A percentile compares a stretch with the other conserved stretches of the same genome.
Evolutionary conservation across 2,797 vertebrate species (phyloP).

Genomic region (Pangasius macronema): DNA sequence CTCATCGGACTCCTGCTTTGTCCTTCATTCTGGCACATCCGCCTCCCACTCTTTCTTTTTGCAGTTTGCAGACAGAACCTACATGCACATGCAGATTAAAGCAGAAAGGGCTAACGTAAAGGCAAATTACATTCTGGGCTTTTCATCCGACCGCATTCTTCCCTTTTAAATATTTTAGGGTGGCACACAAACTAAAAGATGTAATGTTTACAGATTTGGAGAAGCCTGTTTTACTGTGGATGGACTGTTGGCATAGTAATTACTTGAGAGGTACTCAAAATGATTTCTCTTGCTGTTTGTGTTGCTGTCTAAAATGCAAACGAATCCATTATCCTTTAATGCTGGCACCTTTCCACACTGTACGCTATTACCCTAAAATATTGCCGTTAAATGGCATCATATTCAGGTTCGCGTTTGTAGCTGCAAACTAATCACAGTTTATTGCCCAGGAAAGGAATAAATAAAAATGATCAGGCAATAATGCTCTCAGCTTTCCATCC

Average conservation of each 20-base stretch:
- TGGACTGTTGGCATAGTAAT: neutral
- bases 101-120: constrained; percentile 7
- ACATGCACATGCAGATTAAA: neutral
- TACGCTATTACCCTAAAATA: constrained; percentile 20
- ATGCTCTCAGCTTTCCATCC: neutral
- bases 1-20: constrained; percentile 28
- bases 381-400: constrained; percentile 45
- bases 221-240: neutral
- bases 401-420: neutral
- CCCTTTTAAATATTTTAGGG: neutral
- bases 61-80: neutral
- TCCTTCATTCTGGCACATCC: constrained; percentile 55
- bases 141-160: neutral
- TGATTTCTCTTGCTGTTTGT: constrained; percentile 28
- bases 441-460: constrained; percentile 12
- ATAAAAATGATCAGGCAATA: neutral
- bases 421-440: constrained; percentile 21
- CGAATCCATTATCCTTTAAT: constrained; percentile 59
- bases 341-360: constrained; percentile 30
- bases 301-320: constrained; percentile 9
- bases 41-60: neutral
- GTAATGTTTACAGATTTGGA: neutral
- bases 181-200: neutral
- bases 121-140: no score
- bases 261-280: constrained; percentile 24